These are phyloP conservation scores for Oceanodroma tethys DNA, from an alignment of 2,113 vertebrate genomes.

Conservation along the genomic window DNA sequence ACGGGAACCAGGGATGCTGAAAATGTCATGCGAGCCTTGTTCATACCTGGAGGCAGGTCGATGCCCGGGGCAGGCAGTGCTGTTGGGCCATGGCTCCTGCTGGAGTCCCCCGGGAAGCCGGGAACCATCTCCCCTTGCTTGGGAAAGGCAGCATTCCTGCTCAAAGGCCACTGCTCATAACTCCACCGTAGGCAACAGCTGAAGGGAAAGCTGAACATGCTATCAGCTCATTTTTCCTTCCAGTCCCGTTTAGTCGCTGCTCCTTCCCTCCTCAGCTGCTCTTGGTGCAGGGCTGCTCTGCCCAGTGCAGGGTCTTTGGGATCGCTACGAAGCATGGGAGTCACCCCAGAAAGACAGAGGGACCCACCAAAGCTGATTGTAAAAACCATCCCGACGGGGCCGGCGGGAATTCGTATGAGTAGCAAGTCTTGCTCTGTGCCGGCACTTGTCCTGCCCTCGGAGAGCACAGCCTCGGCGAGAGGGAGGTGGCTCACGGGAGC, in stretches of 20 bases:
- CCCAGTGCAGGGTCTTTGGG: neutral
- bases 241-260: neutral
- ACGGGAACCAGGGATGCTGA: neutral
- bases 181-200: neutral
- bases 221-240: neutral
- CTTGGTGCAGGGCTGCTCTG: neutral
- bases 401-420: neutral
- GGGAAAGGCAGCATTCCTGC: neutral
- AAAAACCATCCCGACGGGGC: accelerated
- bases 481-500: neutral
- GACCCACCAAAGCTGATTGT: accelerated
- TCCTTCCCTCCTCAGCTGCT: neutral
- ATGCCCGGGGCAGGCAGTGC: neutral
- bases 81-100: neutral
- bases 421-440: neutral
- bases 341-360: neutral
- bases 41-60: neutral
- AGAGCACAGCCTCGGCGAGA: accelerated
- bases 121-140: neutral
- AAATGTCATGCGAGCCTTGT: neutral
- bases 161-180: neutral
- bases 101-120: neutral
- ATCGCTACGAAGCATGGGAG: neutral
- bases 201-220: neutral
- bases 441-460: neutral